phyloP scores from a whole-genome alignment of 1,140 invertebrate species.

The Hyles vespertilio region DNA sequence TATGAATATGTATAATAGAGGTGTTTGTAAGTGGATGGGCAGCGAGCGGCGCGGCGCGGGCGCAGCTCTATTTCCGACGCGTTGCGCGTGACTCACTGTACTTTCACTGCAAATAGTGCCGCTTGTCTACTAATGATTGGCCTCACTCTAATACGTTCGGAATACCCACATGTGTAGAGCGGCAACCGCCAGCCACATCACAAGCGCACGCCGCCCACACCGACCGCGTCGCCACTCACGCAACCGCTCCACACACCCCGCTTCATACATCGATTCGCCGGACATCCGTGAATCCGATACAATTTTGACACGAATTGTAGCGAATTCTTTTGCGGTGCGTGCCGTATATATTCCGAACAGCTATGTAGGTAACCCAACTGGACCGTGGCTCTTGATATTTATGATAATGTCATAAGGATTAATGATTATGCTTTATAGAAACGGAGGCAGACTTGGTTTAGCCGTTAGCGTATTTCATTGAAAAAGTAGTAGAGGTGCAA shows the following conservation, averaged over 20 bases:
- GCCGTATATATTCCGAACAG: neutral
- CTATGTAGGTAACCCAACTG: neutral
- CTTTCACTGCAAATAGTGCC: slow-evolving; percentile 62
- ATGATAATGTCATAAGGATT: slow-evolving; percentile 1
- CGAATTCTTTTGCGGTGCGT: neutral
- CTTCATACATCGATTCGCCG: neutral
- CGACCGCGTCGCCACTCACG: neutral
- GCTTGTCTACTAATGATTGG: slow-evolving; percentile 45
- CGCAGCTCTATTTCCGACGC: slow-evolving; percentile 46
- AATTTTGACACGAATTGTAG: neutral
- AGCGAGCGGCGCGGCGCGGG: slow-evolving; percentile 6
- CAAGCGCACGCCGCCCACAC: neutral
- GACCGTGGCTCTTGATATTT: slow-evolving; percentile 1
- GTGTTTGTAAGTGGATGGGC: no score
- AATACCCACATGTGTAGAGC: neutral
- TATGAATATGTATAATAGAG: no score
- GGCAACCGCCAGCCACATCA: neutral
- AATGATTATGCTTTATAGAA: neutral
- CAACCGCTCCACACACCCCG: neutral
- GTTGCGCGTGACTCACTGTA: slow-evolving; percentile 53
- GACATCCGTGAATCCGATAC: slow-evolving; percentile 15
- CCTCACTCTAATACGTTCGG: slow-evolving; percentile 28
- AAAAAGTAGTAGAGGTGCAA: neutral
- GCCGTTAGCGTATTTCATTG: no score
- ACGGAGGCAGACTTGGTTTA: neutral